phyloP scores from a whole-genome alignment of 2,888 invertebrate species.

The Anthrax anthrax region DNA sequence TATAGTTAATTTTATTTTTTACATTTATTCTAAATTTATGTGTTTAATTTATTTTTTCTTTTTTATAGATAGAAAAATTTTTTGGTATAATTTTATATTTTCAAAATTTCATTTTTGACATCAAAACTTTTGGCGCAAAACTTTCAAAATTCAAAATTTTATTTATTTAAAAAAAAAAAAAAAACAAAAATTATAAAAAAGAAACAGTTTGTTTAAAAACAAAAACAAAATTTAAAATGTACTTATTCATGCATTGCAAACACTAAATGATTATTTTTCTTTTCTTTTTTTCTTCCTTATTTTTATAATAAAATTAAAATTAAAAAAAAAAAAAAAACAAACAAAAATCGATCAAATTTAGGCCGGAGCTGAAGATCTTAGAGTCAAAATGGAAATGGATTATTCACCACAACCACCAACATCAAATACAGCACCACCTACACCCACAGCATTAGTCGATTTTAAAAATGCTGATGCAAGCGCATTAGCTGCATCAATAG shows the following conservation, averaged over 20 bases:
- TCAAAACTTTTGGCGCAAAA: constrained; percentile 13
- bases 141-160: constrained; percentile 11
- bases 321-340: no score
- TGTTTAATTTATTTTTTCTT: background rate
- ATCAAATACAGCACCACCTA: constrained; percentile 39
- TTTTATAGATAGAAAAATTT: background rate
- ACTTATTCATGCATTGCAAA: no score
- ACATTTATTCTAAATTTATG: no score
- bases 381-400: constrained; percentile 48
- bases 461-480: constrained; percentile 26
- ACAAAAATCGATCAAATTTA: no score
- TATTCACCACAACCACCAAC: constrained; percentile 46
- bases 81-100: background rate
- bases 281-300: background rate
- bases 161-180: constrained; percentile 1
- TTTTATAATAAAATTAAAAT: background rate
- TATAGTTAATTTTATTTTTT: no score
- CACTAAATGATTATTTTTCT: no score
- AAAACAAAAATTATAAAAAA: background rate
- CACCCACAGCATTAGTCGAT: constrained; percentile 37
- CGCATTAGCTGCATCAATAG: constrained; percentile 31
- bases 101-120: background rate
- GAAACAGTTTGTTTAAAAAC: background rate
- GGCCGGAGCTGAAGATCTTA: constrained; percentile 50
- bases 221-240: no score